These are phyloP conservation scores for Amphiura filiformis DNA, from an alignment of 35 echinoderm and acorn worm species.

Conservation along the genomic window DNA sequence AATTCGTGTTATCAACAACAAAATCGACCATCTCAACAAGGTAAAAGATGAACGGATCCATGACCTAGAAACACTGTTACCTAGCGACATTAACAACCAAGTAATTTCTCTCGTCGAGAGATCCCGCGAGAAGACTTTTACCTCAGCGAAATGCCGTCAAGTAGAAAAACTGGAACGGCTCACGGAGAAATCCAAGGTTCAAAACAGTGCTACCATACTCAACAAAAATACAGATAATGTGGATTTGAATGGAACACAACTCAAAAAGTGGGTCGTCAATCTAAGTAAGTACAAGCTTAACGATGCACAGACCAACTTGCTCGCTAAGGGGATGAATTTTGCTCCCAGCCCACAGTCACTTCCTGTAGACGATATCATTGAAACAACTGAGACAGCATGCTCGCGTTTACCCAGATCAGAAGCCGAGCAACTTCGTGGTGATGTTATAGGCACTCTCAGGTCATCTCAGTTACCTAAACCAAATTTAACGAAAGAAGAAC, in stretches of 20 bases:
- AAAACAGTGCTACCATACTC: neutral
- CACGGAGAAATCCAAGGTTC: neutral
- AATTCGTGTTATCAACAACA: no score
- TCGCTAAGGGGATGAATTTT: neutral
- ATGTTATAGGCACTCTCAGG: neutral
- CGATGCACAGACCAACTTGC: neutral
- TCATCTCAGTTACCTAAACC: neutral
- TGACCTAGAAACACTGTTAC: neutral
- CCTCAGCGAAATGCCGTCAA: neutral
- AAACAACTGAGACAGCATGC: neutral
- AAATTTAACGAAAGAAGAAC: neutral
- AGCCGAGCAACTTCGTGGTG: neutral
- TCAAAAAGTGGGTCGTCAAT: neutral
- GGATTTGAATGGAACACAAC: neutral
- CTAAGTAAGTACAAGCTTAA: neutral
- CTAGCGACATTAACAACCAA: neutral
- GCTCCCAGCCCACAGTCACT: neutral
- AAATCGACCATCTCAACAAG: neutral
- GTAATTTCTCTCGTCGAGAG: neutral
- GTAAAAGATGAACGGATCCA: neutral
- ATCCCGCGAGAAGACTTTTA: neutral
- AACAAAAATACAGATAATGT: neutral
- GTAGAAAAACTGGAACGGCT: neutral
- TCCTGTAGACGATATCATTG: neutral
- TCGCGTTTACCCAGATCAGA: neutral